A percentile compares a stretch with the other conserved stretches of the same genome.
Evolutionary conservation across 2,888 invertebrate genomes (phyloP).

Genomic region (Pristionchus japonicus): DNA sequence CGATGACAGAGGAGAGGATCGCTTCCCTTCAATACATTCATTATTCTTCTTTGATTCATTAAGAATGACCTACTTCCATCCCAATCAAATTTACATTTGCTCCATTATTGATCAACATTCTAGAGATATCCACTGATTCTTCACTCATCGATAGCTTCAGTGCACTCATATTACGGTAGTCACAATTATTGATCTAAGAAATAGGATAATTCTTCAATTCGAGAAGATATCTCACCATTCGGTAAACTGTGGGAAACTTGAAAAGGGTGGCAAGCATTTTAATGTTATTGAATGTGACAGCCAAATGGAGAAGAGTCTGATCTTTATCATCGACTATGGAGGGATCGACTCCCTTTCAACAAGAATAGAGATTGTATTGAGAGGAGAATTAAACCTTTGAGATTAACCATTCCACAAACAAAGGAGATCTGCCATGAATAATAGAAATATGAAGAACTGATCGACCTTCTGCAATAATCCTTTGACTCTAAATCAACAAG

Average conservation of each 20-base stretch:
- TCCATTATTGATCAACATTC: slow-evolving; percentile 63
- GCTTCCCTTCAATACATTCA: not conserved
- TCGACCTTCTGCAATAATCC: slow-evolving; percentile 6
- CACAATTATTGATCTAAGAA: slow-evolving; percentile 60
- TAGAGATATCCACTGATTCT: slow-evolving; percentile 47
- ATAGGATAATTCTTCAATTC: not conserved
- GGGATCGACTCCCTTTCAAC: not conserved
- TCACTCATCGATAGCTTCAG: slow-evolving; percentile 20
- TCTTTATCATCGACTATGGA: slow-evolving; percentile 21
- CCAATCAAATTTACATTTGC: slow-evolving; percentile 39
- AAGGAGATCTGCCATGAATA: not conserved
- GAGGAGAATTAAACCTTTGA: not conserved
- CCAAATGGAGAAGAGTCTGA: not conserved
- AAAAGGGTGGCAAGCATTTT: not conserved
- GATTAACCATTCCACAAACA: not conserved
- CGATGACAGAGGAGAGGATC: slow-evolving; percentile 12
- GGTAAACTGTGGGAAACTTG: not conserved
- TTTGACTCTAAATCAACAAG: not conserved
- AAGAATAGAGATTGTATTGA: not conserved
- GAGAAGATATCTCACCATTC: not conserved
- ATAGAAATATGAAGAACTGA: slow-evolving; percentile 6
- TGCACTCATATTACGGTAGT: slow-evolving; percentile 53
- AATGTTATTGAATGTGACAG: not conserved
- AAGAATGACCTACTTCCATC: not conserved
- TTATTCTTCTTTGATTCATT: not conserved